phyloP scores from a whole-genome alignment of 2,888 invertebrate species.

The Piscicola geometra region DNA sequence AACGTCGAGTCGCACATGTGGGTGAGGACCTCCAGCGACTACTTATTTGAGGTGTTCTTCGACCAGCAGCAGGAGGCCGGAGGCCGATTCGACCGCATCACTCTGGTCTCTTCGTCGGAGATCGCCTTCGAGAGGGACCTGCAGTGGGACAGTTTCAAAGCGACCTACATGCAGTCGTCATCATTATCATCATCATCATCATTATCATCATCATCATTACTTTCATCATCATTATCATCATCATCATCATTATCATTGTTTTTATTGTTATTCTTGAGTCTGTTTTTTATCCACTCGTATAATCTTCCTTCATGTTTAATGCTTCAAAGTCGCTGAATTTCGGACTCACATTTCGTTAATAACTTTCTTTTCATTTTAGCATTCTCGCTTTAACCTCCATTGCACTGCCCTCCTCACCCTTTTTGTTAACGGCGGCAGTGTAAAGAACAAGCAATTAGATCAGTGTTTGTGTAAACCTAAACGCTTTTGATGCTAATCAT shows the following conservation, averaged over 20 bases:
- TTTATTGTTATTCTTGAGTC: no score
- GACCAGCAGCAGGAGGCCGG: neutral
- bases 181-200: neutral
- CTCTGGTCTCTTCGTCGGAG: constrained; percentile 49
- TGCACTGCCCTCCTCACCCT: no score
- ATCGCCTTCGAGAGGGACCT: constrained; percentile 5
- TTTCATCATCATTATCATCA: neutral
- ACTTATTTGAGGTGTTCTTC: neutral
- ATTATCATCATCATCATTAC: neutral
- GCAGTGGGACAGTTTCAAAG: neutral
- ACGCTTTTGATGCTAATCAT: no score
- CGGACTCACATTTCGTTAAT: no score
- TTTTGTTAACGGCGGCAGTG: no score
- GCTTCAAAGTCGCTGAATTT: no score
- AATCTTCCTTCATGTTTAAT: no score
- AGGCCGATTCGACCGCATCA: neutral
- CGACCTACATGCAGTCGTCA: neutral
- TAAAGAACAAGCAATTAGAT: no score
- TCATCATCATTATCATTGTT: constrained; percentile 3
- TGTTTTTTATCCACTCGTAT: no score
- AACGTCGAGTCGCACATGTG: neutral
- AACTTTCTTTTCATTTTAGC: no score
- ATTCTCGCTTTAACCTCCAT: no score
- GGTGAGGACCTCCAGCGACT: neutral
- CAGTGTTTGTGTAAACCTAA: no score